phyloP scores from a whole-genome alignment of 2,797 vertebrate genomes.

The Cynopterus sphinx region DNA sequence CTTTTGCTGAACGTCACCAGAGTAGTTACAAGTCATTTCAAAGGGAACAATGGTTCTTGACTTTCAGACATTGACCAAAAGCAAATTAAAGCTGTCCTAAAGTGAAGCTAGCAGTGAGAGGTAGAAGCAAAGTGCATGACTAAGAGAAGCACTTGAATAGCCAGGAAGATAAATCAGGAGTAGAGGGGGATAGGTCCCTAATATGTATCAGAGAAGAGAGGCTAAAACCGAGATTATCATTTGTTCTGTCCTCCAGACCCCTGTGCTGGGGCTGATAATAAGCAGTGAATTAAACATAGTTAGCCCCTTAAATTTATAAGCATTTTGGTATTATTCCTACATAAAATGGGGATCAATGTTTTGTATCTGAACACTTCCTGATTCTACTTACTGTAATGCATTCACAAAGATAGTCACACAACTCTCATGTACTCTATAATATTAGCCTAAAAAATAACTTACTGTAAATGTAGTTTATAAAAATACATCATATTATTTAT shows the following conservation, averaged over 20 bases:
- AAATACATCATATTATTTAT: neutral
- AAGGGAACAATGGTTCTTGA: neutral
- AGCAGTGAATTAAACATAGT: neutral
- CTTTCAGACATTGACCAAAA: neutral
- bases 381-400: neutral
- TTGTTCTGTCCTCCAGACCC: neutral
- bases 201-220: neutral
- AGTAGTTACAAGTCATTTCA: neutral
- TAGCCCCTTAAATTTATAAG: neutral
- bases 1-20: neutral
- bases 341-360: neutral
- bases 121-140: neutral
- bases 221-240: neutral
- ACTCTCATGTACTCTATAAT: neutral
- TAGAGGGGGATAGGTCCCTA: neutral
- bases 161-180: neutral
- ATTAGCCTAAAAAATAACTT: neutral
- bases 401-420: neutral
- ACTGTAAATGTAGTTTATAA: neutral
- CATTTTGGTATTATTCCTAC: neutral
- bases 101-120: neutral
- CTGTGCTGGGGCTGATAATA: neutral
- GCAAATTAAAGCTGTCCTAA: neutral
- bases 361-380: neutral
- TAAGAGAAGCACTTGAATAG: neutral